Conservation (phyloP, 1,140 invertebrate genomes). For the Akabosia matsudoensis region DNA sequence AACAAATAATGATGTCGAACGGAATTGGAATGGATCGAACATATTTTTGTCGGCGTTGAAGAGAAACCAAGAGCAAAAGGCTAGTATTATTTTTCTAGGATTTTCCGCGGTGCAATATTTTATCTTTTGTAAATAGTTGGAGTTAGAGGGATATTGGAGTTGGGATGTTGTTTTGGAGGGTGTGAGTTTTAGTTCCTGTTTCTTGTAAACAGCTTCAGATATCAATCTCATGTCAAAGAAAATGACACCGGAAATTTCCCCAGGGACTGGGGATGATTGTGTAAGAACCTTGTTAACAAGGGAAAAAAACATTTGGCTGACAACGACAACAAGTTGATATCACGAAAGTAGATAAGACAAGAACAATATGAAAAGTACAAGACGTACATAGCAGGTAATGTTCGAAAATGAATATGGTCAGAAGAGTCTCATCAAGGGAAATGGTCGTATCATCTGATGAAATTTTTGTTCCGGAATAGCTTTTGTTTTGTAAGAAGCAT, state of each 20-base stretch:
- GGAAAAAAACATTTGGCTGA: background rate
- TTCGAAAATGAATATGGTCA: no score
- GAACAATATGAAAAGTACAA: no score
- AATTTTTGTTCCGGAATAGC: no score
- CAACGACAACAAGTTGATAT: background rate
- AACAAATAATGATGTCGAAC: background rate
- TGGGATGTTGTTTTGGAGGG: background rate
- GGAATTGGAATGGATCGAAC: no score
- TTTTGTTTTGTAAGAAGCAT: no score
- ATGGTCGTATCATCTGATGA: no score
- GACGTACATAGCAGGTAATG: no score
- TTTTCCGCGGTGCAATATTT: no score
- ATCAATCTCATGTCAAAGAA: conserved; percentile 7
- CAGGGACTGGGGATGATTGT: background rate
- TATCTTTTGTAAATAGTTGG: background rate
- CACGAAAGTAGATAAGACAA: no score
- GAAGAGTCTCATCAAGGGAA: no score
- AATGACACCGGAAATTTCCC: conserved; percentile 19
- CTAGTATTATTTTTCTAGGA: no score
- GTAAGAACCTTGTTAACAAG: conserved; percentile 12
- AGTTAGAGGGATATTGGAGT: background rate
- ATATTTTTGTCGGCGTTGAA: background rate
- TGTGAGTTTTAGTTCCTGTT: background rate
- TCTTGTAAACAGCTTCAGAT: background rate
- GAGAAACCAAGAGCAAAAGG: background rate